Percentiles rank a stretch among this genome's conserved stretches.
phyloP scores from a whole-genome alignment of 2,797 vertebrate genomes.

The Pseudochaenichthys georgianus region DNA sequence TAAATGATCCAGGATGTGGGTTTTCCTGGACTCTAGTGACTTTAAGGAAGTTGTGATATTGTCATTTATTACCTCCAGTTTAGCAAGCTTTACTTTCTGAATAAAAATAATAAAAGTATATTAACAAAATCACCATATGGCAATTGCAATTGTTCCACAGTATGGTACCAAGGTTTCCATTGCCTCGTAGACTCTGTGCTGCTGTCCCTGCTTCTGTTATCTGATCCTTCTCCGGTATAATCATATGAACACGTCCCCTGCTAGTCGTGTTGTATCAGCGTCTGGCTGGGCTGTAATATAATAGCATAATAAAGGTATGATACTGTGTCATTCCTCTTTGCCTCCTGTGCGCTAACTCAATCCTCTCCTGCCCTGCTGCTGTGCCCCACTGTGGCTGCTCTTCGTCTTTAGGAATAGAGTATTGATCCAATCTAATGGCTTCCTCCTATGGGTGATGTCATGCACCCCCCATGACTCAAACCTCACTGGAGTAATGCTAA shows the following conservation, averaged over 20 bases:
- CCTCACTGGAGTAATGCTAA: constrained; percentile 22
- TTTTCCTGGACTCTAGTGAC: constrained; percentile 28
- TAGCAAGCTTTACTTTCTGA: constrained; percentile 17
- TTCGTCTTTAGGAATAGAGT: constrained; percentile 30
- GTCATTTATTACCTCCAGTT: constrained; percentile 15
- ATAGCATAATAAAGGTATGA: constrained; percentile 58
- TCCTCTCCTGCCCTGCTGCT: constrained; percentile 27
- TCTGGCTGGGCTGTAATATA: constrained; percentile 55
- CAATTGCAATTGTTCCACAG: constrained; percentile 2
- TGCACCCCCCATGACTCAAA: constrained; percentile 33
- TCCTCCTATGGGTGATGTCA: constrained; percentile 65
- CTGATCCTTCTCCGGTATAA: constrained; percentile 40
- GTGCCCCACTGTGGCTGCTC: constrained; percentile 29
- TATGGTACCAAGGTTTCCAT: not conserved
- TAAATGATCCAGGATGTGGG: constrained; percentile 24
- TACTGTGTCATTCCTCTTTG: constrained; percentile 28
- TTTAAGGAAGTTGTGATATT: constrained; percentile 3
- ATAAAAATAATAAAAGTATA: constrained; percentile 39
- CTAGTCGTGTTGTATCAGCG: constrained; percentile 32
- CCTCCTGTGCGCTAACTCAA: constrained; percentile 29
- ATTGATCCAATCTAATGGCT: constrained; percentile 73
- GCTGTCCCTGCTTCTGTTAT: constrained; percentile 30
- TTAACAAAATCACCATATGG: constrained; percentile 30
- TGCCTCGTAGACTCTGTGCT: constrained; percentile 9
- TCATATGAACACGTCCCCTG: constrained; percentile 29